Evolutionary conservation across 1,140 invertebrate genomes (phyloP).

Genomic region (Rhopalosiphum padi): DNA sequence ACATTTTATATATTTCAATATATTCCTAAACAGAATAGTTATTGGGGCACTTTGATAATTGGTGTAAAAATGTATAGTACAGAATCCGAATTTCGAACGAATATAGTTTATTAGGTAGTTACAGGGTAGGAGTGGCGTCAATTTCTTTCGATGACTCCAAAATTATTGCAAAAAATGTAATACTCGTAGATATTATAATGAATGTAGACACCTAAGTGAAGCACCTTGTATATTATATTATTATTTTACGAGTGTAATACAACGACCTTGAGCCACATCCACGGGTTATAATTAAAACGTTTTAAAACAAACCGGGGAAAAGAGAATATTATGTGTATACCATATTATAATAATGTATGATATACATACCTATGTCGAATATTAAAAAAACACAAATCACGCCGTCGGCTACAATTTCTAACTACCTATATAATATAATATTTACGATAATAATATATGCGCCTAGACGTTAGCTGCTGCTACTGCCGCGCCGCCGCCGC

Average conservation of each 20-base stretch:
- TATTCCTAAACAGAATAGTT: no score
- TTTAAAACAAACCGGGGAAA: background rate
- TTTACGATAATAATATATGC: background rate
- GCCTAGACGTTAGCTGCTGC: background rate
- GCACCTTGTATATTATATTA: background rate
- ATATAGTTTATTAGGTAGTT: no score
- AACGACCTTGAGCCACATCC: background rate
- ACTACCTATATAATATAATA: background rate
- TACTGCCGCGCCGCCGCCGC: background rate
- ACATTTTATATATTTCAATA: no score
- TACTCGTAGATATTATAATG: background rate
- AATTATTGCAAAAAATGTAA: background rate
- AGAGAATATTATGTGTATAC: background rate
- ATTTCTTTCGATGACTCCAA: background rate
- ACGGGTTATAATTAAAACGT: constrained; percentile 31
- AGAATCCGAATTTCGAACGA: no score
- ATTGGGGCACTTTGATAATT: no score
- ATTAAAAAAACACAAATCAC: background rate
- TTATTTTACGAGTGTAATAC: background rate
- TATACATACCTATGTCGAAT: background rate
- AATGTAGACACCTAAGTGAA: background rate
- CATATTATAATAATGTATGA: no score
- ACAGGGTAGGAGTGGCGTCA: no score
- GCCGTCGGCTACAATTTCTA: background rate
- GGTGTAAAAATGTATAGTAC: no score